A percentile compares a stretch with the other conserved stretches of the same genome.
Evolutionary conservation across 64 coral and sea anemone species (phyloP).

Genomic region (Cladopsammia gracilis): DNA sequence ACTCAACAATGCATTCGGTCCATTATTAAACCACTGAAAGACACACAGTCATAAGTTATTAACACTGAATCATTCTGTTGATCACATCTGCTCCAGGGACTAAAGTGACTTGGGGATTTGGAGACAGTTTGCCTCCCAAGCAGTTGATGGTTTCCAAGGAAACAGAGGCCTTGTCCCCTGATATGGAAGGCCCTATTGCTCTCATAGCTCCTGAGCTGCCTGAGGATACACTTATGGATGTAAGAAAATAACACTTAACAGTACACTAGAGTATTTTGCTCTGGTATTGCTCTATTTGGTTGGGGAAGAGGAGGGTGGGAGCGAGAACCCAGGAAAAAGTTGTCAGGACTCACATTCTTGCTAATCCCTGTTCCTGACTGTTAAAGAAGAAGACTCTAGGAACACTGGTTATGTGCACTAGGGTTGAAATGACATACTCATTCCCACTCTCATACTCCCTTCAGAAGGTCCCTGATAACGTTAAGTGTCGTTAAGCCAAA

Average conservation of each 20-base stretch:
- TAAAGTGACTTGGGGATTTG: constrained; percentile 86
- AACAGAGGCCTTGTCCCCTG: constrained; percentile 79
- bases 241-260: constrained; percentile 1
- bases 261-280: neutral
- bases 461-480: too few relatives aligned
- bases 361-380: too few relatives aligned
- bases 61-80: neutral
- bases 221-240: constrained; percentile 92
- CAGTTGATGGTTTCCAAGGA: constrained; percentile 28
- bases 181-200: constrained; percentile 93
- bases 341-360: too few relatives aligned
- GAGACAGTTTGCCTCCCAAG: constrained; percentile 34
- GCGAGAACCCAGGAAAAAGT: too few relatives aligned
- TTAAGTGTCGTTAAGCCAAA: too few relatives aligned
- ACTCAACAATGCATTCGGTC: neutral
- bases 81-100: constrained; percentile 37
- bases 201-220: constrained; percentile 90
- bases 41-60: neutral
- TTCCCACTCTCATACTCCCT: too few relatives aligned
- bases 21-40: neutral
- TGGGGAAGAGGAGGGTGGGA: too few relatives aligned
- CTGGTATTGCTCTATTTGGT: too few relatives aligned
- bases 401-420: too few relatives aligned
- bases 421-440: too few relatives aligned
- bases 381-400: too few relatives aligned